Evolutionary conservation across 2,113 vertebrate genomes (phyloP).

Genomic region (Bos indicus): DNA sequence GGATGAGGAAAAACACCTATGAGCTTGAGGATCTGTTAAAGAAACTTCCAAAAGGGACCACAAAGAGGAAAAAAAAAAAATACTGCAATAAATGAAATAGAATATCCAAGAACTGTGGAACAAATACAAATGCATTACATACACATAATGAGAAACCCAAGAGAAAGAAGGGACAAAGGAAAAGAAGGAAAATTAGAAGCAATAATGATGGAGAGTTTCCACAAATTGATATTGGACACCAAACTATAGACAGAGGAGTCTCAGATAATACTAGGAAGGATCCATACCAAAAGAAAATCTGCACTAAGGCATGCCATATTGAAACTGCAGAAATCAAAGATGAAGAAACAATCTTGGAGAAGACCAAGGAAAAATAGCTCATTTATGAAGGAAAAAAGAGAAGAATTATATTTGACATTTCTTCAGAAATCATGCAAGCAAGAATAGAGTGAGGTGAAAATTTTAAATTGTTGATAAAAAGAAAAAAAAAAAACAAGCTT

Average conservation of each 20-base stretch:
- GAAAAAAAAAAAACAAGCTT: background rate
- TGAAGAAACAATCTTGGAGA: background rate
- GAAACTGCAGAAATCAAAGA: background rate
- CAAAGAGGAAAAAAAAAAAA: background rate
- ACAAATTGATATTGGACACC: background rate
- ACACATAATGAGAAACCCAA: background rate
- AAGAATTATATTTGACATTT: background rate
- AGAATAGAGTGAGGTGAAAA: background rate
- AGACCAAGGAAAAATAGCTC: background rate
- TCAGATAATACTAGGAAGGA: background rate
- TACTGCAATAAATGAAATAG: background rate
- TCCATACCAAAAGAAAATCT: background rate
- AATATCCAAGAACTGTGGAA: background rate
- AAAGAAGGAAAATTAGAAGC: background rate
- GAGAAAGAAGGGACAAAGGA: background rate
- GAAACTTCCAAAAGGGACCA: background rate
- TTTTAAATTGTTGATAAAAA: background rate
- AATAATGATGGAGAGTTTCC: background rate
- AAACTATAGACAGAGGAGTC: background rate
- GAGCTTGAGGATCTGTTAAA: background rate
- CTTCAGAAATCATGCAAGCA: background rate
- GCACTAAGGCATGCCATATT: background rate
- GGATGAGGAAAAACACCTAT: background rate
- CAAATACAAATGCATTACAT: background rate
- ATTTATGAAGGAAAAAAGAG: background rate